Evolutionary conservation across 2,888 invertebrate genomes (phyloP).

Genomic region (Cataglyphis cursor): DNA sequence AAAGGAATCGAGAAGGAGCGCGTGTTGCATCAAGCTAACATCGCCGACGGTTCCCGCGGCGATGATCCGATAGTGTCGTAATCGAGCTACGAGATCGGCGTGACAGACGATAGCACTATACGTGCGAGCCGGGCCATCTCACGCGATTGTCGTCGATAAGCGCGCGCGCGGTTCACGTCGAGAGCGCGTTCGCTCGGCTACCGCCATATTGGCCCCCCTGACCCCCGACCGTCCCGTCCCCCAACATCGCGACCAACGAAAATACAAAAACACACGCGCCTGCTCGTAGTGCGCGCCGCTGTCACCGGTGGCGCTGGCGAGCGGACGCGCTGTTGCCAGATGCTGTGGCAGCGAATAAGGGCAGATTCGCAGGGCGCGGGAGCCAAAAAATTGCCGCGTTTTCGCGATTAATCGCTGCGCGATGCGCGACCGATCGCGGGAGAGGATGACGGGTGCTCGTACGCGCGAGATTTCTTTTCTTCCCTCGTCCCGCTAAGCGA

Average conservation of each 20-base stretch:
- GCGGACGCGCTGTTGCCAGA: slow-evolving; percentile 72
- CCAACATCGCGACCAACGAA: slow-evolving; percentile 74
- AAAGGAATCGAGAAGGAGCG: slow-evolving; percentile 24
- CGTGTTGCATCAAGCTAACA: slow-evolving; percentile 65
- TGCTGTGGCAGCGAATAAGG: slow-evolving; percentile 38
- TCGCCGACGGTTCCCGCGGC: slow-evolving; percentile 25
- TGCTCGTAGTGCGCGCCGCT: slow-evolving; percentile 63
- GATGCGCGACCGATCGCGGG: not conserved
- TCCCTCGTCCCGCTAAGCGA: not conserved
- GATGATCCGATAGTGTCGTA: slow-evolving; percentile 1
- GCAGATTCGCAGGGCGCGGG: slow-evolving; percentile 59
- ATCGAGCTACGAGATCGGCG: slow-evolving; percentile 55
- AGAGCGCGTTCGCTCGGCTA: slow-evolving; percentile 80
- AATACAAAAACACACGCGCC: slow-evolving; percentile 84
- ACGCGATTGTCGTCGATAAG: slow-evolving; percentile 63
- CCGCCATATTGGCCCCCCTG: slow-evolving; percentile 83
- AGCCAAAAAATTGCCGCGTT: slow-evolving; percentile 61
- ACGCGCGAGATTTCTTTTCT: slow-evolving; percentile 1
- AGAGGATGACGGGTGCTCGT: not conserved
- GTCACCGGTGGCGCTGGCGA: not conserved
- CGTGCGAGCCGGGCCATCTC: slow-evolving; percentile 82
- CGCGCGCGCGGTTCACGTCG: slow-evolving; percentile 57
- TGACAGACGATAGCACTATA: slow-evolving; percentile 72
- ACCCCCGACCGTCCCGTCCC: slow-evolving; percentile 33
- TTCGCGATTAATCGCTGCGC: slow-evolving; percentile 10